phyloP scores from a whole-genome alignment of 2,113 vertebrate genomes.

The Paraplagusia blochii region DNA sequence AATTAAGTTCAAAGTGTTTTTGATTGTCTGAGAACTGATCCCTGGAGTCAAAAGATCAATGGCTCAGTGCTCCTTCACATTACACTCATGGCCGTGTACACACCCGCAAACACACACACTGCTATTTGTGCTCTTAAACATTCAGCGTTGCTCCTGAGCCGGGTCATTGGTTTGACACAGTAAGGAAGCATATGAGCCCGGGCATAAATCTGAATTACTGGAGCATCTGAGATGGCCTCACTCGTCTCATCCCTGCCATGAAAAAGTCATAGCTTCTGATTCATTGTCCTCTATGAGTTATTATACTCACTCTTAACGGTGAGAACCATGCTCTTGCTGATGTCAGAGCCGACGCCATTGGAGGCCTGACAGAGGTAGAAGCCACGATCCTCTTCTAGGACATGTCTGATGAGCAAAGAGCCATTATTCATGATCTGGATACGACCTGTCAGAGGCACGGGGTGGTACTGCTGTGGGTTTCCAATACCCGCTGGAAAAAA shows the following conservation, averaged over 20 bases:
- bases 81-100: constrained; percentile 6
- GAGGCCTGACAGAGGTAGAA: constrained; percentile 98
- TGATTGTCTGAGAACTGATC: constrained; percentile 66
- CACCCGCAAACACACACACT: constrained; percentile 21
- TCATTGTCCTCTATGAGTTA: constrained; percentile 10
- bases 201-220: constrained; percentile 25
- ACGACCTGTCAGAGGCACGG: constrained; percentile 92
- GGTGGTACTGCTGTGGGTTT: constrained; percentile 97
- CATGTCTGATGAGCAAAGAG: constrained; percentile 93
- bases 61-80: constrained; percentile 37
- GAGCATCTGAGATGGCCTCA: constrained; percentile 26
- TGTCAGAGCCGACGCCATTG: constrained; percentile 96
- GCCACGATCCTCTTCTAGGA: constrained; percentile 95
- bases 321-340: constrained; percentile 99
- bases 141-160: constrained; percentile 44
- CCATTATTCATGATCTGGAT: constrained; percentile 98
- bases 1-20: constrained; percentile 71
- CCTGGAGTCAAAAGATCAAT: constrained; percentile 65
- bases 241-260: constrained; percentile 8
- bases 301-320: constrained; percentile 93
- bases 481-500: constrained; percentile 79
- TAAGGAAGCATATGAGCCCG: constrained; percentile 10
- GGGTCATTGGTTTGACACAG: constrained; percentile 49
- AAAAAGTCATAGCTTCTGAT: constrained; percentile 4
- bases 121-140: constrained; percentile 11